These are phyloP conservation scores for Hycleus cichorii DNA, from an alignment of 1,140 invertebrate species.

Conservation along the genomic window DNA sequence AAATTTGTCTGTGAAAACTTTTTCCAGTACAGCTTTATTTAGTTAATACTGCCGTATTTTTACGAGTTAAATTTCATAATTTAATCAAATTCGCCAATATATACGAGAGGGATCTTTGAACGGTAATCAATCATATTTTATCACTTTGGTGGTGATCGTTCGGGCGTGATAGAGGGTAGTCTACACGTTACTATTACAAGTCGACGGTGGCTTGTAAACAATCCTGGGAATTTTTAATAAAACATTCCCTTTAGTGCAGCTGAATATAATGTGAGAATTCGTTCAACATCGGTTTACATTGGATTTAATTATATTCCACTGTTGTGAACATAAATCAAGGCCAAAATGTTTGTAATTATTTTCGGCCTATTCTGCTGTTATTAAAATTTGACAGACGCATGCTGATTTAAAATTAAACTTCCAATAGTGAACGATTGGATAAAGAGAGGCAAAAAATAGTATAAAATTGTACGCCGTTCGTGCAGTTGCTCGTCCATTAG, in stretches of 20 bases:
- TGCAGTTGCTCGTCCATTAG: conserved; percentile 10
- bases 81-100: too few relatives aligned
- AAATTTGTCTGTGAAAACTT: too few relatives aligned
- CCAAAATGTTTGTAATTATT: conserved; percentile 14
- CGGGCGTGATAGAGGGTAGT: too few relatives aligned
- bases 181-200: neutral
- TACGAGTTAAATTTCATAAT: too few relatives aligned
- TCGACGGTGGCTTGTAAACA: conserved; percentile 11
- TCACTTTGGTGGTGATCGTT: too few relatives aligned
- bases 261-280: conserved; percentile 10
- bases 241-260: conserved; percentile 13
- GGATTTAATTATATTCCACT: conserved; percentile 14
- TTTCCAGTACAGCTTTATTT: too few relatives aligned
- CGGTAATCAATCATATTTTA: too few relatives aligned
- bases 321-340: conserved; percentile 12
- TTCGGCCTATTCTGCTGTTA: conserved; percentile 1
- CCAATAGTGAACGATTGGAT: conserved; percentile 5
- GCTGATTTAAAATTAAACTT: conserved; percentile 5
- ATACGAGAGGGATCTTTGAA: too few relatives aligned
- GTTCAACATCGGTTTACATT: conserved; percentile 11
- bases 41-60: too few relatives aligned
- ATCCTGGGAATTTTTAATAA: conserved; percentile 13
- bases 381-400: neutral
- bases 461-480: too few relatives aligned
- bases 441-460: too few relatives aligned